These are phyloP conservation scores for Eupithecia dodoneata DNA, from an alignment of 2,888 invertebrate species.

Conservation along the genomic window DNA sequence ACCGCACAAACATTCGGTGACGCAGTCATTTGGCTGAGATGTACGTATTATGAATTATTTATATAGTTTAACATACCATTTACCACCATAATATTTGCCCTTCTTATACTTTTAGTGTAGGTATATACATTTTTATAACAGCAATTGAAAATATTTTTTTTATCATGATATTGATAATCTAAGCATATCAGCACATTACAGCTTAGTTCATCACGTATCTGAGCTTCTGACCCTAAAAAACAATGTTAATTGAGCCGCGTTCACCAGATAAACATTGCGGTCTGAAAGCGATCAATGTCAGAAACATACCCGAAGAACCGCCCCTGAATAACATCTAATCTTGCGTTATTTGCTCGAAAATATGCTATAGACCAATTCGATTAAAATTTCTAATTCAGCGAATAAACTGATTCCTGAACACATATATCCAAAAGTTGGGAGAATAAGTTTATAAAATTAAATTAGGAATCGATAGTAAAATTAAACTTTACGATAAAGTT, in stretches of 20 bases:
- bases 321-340: slow-evolving; percentile 60
- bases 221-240: neutral
- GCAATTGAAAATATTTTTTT: neutral
- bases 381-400: slow-evolving; percentile 56
- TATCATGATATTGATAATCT: neutral
- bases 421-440: slow-evolving; percentile 36
- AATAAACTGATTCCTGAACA: slow-evolving; percentile 51
- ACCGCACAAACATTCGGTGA: too few relatives aligned
- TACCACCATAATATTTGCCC: too few relatives aligned
- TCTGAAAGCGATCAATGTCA: slow-evolving; percentile 63
- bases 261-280: slow-evolving; percentile 71
- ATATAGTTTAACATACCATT: too few relatives aligned
- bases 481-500: neutral
- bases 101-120: too few relatives aligned
- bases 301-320: slow-evolving; percentile 61
- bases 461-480: neutral
- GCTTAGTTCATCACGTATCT: neutral
- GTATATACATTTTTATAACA: too few relatives aligned
- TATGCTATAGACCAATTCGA: slow-evolving; percentile 55
- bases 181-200: neutral
- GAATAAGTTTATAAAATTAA: slow-evolving; percentile 17
- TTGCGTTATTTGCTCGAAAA: slow-evolving; percentile 61
- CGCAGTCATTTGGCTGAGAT: too few relatives aligned
- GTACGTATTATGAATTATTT: too few relatives aligned
- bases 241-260: slow-evolving; percentile 54